A percentile compares a stretch with the other conserved stretches of the same genome.
These are phyloP conservation scores for Gymnogyps californianus DNA, from an alignment of 2,113 vertebrate genomes.

Conservation along the genomic window DNA sequence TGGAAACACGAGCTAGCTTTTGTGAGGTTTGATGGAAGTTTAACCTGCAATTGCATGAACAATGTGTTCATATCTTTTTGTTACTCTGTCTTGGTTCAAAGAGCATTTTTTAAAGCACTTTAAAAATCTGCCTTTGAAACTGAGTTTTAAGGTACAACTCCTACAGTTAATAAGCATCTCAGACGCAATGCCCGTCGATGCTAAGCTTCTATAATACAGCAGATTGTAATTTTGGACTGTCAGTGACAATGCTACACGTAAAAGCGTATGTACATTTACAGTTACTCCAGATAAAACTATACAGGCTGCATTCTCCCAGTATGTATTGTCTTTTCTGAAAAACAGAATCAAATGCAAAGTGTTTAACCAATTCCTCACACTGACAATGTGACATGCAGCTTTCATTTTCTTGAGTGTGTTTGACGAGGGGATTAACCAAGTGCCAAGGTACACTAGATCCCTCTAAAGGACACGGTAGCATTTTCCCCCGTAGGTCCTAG, in stretches of 20 bases:
- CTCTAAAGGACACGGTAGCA: constrained; percentile 21
- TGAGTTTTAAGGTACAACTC: not conserved
- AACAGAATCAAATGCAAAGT: not conserved
- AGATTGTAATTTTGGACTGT: not conserved
- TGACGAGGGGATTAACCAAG: constrained; percentile 53
- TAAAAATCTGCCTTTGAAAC: not conserved
- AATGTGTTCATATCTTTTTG: not conserved
- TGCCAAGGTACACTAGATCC: constrained; percentile 37
- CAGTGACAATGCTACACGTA: not conserved
- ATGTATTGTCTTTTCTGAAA: not conserved
- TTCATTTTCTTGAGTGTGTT: constrained; percentile 54
- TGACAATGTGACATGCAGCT: constrained; percentile 1
- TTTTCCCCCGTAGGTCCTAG: not conserved
- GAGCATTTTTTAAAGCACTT: not conserved
- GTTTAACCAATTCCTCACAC: constrained; percentile 27
- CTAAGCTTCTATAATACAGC: not conserved
- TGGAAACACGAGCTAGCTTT: not conserved
- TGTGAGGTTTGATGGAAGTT: not conserved
- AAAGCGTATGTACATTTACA: not conserved
- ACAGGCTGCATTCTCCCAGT: not conserved
- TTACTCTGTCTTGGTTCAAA: not conserved
- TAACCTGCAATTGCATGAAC: not conserved
- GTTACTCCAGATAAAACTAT: not conserved
- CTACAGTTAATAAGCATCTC: not conserved
- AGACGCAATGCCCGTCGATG: not conserved